These are phyloP conservation scores for Phania funesta DNA, from an alignment of 2,888 invertebrate species.

Conservation along the genomic window DNA sequence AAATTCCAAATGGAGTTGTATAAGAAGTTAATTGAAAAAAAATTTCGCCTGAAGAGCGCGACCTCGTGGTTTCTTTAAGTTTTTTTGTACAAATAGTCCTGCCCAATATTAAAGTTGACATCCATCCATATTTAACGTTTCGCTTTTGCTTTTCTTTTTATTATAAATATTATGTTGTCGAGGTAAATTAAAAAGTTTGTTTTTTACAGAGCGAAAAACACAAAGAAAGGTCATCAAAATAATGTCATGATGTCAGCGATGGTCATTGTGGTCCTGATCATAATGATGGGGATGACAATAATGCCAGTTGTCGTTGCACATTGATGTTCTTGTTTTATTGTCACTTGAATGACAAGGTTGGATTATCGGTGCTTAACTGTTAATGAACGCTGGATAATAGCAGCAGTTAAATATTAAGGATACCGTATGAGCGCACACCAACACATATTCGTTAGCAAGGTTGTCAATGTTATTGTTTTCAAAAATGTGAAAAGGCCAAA, in stretches of 20 bases:
- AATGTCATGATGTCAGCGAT: conserved; percentile 33
- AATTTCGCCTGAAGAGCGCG: too few relatives aligned
- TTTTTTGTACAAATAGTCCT: too few relatives aligned
- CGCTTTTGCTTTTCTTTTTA: neutral
- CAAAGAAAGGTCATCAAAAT: conserved; percentile 26
- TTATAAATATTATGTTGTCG: neutral
- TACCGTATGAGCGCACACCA: neutral
- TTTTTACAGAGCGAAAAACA: neutral
- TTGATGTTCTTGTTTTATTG: conserved; percentile 46
- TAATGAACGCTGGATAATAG: conserved; percentile 31
- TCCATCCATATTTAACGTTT: too few relatives aligned
- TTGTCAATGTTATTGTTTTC: conserved; percentile 9
- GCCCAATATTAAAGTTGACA: too few relatives aligned
- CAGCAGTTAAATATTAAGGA: conserved; percentile 1
- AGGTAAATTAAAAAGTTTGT: conserved; percentile 4
- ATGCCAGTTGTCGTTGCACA: conserved; percentile 12
- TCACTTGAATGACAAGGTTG: conserved; percentile 57
- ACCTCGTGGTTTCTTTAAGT: too few relatives aligned
- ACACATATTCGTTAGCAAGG: neutral
- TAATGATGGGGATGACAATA: neutral
- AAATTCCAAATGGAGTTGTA: too few relatives aligned
- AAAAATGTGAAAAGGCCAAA: conserved; percentile 3
- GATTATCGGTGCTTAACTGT: conserved; percentile 56
- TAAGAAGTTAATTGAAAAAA: too few relatives aligned
- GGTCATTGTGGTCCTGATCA: conserved; percentile 19